phyloP scores from a whole-genome alignment of 2,888 invertebrate species.

The Ormyrus labotus region DNA sequence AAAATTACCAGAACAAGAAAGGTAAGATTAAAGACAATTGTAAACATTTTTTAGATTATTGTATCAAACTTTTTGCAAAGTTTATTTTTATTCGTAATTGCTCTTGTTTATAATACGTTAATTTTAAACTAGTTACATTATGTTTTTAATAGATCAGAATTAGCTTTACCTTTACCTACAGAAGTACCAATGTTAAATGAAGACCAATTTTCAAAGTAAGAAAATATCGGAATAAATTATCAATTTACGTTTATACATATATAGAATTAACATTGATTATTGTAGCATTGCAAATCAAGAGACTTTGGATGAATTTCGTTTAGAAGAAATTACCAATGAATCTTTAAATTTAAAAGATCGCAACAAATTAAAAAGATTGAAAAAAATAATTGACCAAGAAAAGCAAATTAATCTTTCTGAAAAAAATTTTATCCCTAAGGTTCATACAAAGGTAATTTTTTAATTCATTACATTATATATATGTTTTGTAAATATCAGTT shows the following conservation, averaged over 20 bases:
- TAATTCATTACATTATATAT: not conserved
- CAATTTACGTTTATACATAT: not conserved
- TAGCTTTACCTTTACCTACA: no score
- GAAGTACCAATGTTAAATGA: no score
- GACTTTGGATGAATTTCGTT: not conserved
- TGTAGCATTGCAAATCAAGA: no score
- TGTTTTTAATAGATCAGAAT: not conserved
- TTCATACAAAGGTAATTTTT: slow-evolving; percentile 2
- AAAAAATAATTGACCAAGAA: not conserved
- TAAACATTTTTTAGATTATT: no score
- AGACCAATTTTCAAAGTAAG: no score
- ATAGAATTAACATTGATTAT: no score
- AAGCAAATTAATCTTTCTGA: not conserved
- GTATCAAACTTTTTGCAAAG: not conserved
- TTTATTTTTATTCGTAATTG: not conserved
- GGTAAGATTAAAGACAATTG: not conserved
- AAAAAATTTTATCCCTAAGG: not conserved
- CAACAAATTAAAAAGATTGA: not conserved
- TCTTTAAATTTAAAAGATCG: not conserved
- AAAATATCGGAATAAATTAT: not conserved
- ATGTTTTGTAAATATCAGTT: not conserved
- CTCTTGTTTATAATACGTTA: no score
- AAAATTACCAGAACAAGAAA: not conserved
- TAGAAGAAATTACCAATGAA: not conserved
- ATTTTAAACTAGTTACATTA: no score